phyloP scores from a whole-genome alignment of 2,888 invertebrate species.

The Diarsia mendica region DNA sequence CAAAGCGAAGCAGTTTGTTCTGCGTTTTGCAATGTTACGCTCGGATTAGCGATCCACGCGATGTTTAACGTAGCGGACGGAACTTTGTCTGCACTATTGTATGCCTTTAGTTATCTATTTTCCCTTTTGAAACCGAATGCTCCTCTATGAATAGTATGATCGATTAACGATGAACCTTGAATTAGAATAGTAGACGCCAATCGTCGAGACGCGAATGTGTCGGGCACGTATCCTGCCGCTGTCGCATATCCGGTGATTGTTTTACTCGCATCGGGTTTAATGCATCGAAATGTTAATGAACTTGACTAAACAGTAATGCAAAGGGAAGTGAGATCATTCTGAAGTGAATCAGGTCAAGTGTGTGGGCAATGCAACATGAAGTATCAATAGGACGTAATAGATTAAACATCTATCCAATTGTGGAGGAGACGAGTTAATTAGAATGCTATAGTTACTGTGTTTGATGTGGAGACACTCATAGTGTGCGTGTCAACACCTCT shows the following conservation, averaged over 20 bases:
- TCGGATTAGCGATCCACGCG: constrained; percentile 85
- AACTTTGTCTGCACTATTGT: constrained; percentile 79
- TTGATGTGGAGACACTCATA: constrained; percentile 79
- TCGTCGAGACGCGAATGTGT: constrained; percentile 79
- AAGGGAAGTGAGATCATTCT: constrained; percentile 60
- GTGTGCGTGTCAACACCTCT: constrained; percentile 83
- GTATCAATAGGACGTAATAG: constrained; percentile 68
- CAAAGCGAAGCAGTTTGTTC: constrained; percentile 89
- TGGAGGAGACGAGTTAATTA: constrained; percentile 80
- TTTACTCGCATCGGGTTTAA: constrained; percentile 69
- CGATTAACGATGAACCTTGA: constrained; percentile 72
- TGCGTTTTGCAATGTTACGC: constrained; percentile 88
- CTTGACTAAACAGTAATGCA: constrained; percentile 53
- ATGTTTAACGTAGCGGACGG: constrained; percentile 84
- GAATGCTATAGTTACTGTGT: constrained; percentile 77
- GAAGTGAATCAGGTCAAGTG: constrained; percentile 66
- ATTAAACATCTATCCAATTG: constrained; percentile 71
- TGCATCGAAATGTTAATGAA: constrained; percentile 76
- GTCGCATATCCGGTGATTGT: constrained; percentile 84
- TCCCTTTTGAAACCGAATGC: constrained; percentile 43
- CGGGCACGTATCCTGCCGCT: constrained; percentile 81
- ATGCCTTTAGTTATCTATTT: constrained; percentile 59
- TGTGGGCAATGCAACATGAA: constrained; percentile 63
- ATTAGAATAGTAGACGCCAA: constrained; percentile 80
- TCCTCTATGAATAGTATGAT: constrained; percentile 43